Percentiles rank a stretch among this genome's conserved stretches.
phyloP scores from a whole-genome alignment of 1,140 invertebrate species.

The Bombus impatiens region DNA sequence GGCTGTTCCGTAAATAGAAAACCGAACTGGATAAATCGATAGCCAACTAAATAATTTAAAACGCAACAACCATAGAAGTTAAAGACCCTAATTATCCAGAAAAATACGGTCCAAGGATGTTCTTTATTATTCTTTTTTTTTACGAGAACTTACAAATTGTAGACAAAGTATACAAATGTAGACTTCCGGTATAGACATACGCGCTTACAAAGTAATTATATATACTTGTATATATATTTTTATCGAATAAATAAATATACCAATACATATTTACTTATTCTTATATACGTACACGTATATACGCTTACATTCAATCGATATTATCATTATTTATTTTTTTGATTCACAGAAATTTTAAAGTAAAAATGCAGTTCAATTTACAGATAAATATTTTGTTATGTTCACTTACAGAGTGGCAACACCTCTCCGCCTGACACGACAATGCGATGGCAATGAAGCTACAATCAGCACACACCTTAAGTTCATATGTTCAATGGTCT shows the following conservation, averaged over 20 bases:
- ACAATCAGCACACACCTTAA: conserved; percentile 82
- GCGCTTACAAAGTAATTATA: conserved; percentile 25
- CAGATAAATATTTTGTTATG: conserved; percentile 80
- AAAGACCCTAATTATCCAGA: conserved; percentile 50
- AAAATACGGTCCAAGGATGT: conserved; percentile 31
- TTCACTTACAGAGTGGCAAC: conserved; percentile 82
- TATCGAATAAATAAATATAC: background rate
- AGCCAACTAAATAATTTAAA: conserved; percentile 50
- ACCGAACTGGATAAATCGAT: conserved; percentile 45
- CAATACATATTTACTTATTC: background rate
- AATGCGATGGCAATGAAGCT: conserved; percentile 81
- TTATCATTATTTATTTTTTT: conserved; percentile 17
- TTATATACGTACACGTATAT: background rate
- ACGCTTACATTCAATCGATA: background rate
- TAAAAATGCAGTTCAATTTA: conserved; percentile 72
- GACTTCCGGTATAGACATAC: conserved; percentile 1
- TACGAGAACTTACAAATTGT: conserved; percentile 25
- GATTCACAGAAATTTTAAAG: conserved; percentile 54
- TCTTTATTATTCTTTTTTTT: background rate
- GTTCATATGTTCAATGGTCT: conserved; percentile 75
- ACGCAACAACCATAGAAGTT: conserved; percentile 53
- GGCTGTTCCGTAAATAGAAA: conserved; percentile 53
- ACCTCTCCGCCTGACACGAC: conserved; percentile 81
- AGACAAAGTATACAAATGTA: too few relatives aligned
- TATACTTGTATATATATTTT: background rate